Percentiles rank a stretch among this genome's conserved stretches.
Conservation (phyloP, 2,888 invertebrate genomes). For the Schrankia costaestrigalis region DNA sequence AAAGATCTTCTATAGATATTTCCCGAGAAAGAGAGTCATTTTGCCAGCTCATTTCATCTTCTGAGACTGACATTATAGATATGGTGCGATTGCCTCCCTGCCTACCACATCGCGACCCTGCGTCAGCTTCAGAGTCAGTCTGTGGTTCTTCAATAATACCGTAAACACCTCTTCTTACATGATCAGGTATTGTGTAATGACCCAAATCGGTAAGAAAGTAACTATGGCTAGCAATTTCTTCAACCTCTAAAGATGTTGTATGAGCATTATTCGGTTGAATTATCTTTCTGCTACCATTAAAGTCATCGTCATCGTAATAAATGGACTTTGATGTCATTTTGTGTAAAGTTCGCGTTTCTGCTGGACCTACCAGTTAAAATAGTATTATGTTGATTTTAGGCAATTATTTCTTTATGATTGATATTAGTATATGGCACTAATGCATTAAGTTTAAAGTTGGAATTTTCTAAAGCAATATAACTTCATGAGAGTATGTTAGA, state of each 20-base stretch:
- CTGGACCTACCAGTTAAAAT: conserved; percentile 83
- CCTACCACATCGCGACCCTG: conserved; percentile 48
- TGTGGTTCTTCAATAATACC: conserved; percentile 77
- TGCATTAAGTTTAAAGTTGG: background rate
- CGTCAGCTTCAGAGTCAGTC: conserved; percentile 76
- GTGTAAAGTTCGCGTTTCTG: conserved; percentile 84
- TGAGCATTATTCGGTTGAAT: conserved; percentile 73
- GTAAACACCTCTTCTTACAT: conserved; percentile 65
- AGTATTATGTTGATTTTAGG: conserved; percentile 60
- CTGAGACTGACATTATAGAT: conserved; percentile 84
- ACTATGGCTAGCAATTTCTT: conserved; percentile 82
- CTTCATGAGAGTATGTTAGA: no score
- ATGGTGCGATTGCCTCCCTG: conserved; percentile 73
- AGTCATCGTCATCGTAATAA: conserved; percentile 77
- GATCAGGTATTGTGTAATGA: conserved; percentile 67
- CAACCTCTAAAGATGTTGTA: conserved; percentile 78
- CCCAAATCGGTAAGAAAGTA: conserved; percentile 79
- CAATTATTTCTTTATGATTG: conserved; percentile 33
- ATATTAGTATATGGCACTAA: conserved; percentile 43
- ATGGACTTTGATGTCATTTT: conserved; percentile 83
- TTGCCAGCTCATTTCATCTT: conserved; percentile 82
- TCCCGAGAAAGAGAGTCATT: conserved; percentile 79
- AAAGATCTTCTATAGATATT: conserved; percentile 80
- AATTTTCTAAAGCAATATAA: conserved; percentile 20
- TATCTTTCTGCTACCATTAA: conserved; percentile 57